Evolutionary conservation across 2,797 vertebrate genomes (phyloP).

Genomic region (Craterocephalus amniculus): DNA sequence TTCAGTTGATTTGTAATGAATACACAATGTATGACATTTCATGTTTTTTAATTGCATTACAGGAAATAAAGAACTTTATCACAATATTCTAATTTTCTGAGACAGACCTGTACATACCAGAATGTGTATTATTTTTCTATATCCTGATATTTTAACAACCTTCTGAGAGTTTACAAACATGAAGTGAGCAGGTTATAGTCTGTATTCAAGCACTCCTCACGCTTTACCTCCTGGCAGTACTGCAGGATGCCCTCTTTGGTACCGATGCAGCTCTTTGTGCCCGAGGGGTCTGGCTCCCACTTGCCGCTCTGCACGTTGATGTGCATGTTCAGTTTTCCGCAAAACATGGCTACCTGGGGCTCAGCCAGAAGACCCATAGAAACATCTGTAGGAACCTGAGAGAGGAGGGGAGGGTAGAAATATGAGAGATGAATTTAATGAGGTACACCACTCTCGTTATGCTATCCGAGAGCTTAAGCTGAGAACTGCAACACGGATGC

Average conservation of each 20-base stretch:
- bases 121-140: not conserved
- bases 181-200: not conserved
- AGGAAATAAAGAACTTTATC: too few relatives aligned
- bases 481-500: constrained; percentile 50
- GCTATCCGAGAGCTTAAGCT: constrained; percentile 23
- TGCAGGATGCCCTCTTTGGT: constrained; percentile 94
- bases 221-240: constrained; percentile 93
- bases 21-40: too few relatives aligned
- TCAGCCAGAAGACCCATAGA: constrained; percentile 87
- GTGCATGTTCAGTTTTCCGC: constrained; percentile 97
- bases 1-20: too few relatives aligned
- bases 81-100: too few relatives aligned
- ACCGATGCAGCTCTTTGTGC: constrained; percentile 91
- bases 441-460: constrained; percentile 37
- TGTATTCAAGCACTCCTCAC: not conserved
- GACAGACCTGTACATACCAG: not conserved
- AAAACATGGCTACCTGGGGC: constrained; percentile 98
- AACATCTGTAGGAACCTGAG: constrained; percentile 82
- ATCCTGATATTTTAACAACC: not conserved
- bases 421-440: constrained; percentile 27
- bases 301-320: constrained; percentile 97
- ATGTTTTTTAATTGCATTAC: too few relatives aligned
- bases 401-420: not conserved
- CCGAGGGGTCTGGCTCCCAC: constrained; percentile 93
- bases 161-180: not conserved